Conservation (phyloP, 1,140 invertebrate species). For the Drosophila chauvacae region DNA sequence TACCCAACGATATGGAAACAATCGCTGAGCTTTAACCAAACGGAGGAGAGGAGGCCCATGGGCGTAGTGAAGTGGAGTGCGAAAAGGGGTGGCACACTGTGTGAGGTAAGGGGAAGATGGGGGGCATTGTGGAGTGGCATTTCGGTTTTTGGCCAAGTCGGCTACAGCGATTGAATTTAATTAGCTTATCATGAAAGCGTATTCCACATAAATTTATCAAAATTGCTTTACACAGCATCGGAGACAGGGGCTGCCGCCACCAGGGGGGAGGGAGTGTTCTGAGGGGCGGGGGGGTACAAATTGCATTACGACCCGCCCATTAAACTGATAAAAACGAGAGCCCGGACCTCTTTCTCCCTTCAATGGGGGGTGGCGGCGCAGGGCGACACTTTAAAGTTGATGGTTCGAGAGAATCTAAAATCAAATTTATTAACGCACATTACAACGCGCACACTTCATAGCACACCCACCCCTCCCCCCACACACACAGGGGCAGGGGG, state of each 20-base stretch:
- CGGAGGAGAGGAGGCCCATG: background rate
- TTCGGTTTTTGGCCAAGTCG: constrained; percentile 75
- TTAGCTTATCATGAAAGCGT: constrained; percentile 83
- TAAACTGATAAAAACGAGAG: constrained; percentile 80
- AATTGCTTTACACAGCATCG: constrained; percentile 79
- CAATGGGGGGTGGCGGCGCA: background rate
- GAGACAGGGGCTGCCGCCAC: constrained; percentile 10
- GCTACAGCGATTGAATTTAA: constrained; percentile 82
- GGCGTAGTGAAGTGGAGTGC: background rate
- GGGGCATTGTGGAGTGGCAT: constrained; percentile 16
- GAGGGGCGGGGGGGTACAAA: constrained; percentile 33
- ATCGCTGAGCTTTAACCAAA: constrained; percentile 62
- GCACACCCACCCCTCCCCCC: constrained; percentile 32
- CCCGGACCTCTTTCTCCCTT: background rate
- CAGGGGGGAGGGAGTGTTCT: background rate
- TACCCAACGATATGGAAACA: constrained; percentile 71
- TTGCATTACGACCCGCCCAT: constrained; percentile 79
- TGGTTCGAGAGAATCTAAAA: constrained; percentile 70
- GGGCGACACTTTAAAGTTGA: constrained; percentile 77
- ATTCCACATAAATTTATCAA: constrained; percentile 83
- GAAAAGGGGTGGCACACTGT: background rate
- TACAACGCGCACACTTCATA: constrained; percentile 71
- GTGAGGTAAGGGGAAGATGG: background rate
- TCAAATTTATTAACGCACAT: constrained; percentile 82
- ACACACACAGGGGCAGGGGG: background rate